These are phyloP conservation scores for Notodonta ziczac DNA, from an alignment of 2,888 invertebrate genomes.

Conservation along the genomic window DNA sequence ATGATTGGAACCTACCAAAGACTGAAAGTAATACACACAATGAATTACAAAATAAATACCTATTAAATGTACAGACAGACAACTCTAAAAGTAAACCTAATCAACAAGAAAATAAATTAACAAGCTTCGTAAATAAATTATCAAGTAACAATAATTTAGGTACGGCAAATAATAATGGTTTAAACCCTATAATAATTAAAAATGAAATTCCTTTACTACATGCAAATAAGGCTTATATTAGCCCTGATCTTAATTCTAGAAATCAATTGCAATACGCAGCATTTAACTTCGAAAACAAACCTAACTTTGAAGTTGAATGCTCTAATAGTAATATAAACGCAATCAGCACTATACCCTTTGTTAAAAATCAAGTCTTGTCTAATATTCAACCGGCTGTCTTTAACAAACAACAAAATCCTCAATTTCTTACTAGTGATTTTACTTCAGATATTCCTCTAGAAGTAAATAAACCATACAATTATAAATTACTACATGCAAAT, in stretches of 20 bases:
- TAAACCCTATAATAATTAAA: not conserved
- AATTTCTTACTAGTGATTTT: not conserved
- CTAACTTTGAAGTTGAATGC: not conserved
- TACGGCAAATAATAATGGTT: not conserved
- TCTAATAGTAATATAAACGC: not conserved
- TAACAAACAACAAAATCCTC: not conserved
- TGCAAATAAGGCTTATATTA: not conserved
- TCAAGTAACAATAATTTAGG: not conserved
- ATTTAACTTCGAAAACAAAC: not conserved
- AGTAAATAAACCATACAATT: not conserved
- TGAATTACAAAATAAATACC: not conserved
- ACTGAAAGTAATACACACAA: not conserved
- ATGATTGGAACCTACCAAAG: not conserved
- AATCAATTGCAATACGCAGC: not conserved
- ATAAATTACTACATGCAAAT: not conserved
- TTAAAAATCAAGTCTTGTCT: not conserved
- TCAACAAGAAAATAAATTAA: not conserved
- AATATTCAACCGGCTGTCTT: not conserved
- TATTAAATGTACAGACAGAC: not conserved
- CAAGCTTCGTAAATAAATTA: not conserved
- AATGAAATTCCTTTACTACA: not conserved
- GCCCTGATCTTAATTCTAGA: not conserved
- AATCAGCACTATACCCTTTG: not conserved
- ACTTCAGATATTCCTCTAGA: not conserved
- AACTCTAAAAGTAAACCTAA: not conserved